These are phyloP conservation scores for Mus caroli DNA, from an alignment of 2,797 vertebrate genomes.

Conservation along the genomic window DNA sequence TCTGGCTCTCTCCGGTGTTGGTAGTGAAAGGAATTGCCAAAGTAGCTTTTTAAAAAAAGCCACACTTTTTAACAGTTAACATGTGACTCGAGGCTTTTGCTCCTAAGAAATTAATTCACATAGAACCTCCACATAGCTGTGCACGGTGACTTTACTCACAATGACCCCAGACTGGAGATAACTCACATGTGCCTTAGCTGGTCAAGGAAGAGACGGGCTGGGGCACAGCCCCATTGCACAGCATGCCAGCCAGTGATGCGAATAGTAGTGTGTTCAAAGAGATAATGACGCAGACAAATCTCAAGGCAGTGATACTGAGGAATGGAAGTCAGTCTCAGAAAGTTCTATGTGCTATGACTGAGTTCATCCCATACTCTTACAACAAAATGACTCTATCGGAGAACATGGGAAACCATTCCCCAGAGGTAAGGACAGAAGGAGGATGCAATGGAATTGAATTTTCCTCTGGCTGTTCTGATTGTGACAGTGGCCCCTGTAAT, in stretches of 20 bases:
- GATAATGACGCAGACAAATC: neutral
- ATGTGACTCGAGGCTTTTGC: neutral
- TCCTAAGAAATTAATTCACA: neutral
- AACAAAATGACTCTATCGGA: neutral
- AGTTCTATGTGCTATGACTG: neutral
- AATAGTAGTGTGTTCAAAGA: neutral
- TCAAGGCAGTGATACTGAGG: neutral
- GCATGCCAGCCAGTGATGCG: neutral
- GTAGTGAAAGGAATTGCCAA: neutral
- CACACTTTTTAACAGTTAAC: conserved; percentile 27
- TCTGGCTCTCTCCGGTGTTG: neutral
- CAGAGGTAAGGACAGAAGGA: neutral
- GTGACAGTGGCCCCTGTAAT: neutral
- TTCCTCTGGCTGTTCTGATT: neutral
- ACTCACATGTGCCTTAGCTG: neutral
- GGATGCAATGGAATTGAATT: neutral
- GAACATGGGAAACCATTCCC: neutral
- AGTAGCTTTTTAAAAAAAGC: neutral
- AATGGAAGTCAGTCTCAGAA: neutral
- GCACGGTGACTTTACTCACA: neutral
- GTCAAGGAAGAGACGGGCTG: neutral
- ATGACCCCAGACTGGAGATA: conserved; percentile 26
- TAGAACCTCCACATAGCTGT: neutral
- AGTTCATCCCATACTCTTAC: neutral
- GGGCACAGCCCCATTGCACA: neutral